Conservation (phyloP, 2,797 vertebrate genomes). For the Thripadectes ignobilis region DNA sequence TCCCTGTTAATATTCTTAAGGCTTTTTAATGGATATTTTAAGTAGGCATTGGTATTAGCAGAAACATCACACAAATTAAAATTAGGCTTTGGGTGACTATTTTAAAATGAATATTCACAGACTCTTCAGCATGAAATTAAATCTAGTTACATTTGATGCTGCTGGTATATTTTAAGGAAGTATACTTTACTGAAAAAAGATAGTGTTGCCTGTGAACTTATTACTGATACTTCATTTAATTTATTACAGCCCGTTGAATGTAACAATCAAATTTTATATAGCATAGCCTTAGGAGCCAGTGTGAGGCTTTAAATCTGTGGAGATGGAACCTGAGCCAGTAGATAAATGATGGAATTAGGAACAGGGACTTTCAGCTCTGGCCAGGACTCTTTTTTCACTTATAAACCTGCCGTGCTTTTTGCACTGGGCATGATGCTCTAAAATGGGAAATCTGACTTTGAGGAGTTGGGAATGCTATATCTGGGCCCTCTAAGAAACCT, state of each 20-base stretch:
- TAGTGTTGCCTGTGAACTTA: conserved; percentile 37
- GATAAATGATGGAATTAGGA: neutral
- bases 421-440: neutral
- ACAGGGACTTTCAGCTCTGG: neutral
- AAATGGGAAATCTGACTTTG: neutral
- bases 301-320: conserved; percentile 19
- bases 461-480: neutral
- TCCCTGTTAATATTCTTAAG: conserved; percentile 76
- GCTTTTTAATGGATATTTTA: conserved; percentile 73
- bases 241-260: conserved; percentile 17
- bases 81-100: conserved; percentile 67
- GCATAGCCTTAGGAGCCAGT: neutral
- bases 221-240: conserved; percentile 49
- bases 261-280: conserved; percentile 27
- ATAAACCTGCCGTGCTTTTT: neutral
- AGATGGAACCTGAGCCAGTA: neutral
- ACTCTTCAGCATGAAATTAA: conserved; percentile 54
- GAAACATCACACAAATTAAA: conserved; percentile 77
- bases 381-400: neutral
- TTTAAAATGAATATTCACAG: conserved; percentile 68
- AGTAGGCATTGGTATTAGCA: conserved; percentile 77
- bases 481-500: neutral
- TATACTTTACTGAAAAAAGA: conserved; percentile 41
- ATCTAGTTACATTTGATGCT: conserved; percentile 16
- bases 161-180: conserved; percentile 45